Percentiles rank a stretch among this genome's conserved stretches.
Conservation (phyloP, 2,888 invertebrate species). For the Drosophila prolongata region DNA sequence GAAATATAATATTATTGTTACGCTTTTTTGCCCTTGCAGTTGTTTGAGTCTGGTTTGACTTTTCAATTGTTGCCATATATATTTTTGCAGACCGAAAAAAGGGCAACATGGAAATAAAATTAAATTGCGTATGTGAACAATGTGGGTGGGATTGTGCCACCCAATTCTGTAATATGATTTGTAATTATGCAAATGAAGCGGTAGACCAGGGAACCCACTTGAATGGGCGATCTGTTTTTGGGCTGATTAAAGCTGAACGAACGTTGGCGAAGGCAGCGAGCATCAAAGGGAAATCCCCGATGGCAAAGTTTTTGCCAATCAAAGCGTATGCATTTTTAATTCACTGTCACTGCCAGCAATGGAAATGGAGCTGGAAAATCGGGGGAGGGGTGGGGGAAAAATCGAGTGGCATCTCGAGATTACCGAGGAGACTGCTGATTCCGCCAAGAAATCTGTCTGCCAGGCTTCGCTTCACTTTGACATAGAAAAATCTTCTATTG, state of each 20-base stretch:
- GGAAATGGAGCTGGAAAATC: not conserved
- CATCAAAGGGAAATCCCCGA: constrained; percentile 24
- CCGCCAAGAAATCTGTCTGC: constrained; percentile 30
- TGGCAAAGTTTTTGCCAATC: constrained; percentile 51
- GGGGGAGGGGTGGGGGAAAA: not conserved
- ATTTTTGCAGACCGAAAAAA: constrained; percentile 58
- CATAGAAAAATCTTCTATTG: constrained; percentile 71
- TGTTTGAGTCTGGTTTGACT: constrained; percentile 41
- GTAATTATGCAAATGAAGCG: constrained; percentile 70
- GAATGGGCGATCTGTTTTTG: constrained; percentile 12
- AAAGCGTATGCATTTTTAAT: constrained; percentile 67
- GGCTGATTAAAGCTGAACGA: constrained; percentile 32
- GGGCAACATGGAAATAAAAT: constrained; percentile 30
- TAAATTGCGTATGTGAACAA: constrained; percentile 42
- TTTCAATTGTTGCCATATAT: constrained; percentile 68
- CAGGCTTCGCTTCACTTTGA: constrained; percentile 60
- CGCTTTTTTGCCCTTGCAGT: constrained; percentile 27
- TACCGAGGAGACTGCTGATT: constrained; percentile 3
- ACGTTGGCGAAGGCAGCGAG: not conserved
- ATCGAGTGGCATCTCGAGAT: constrained; percentile 16
- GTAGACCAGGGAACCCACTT: constrained; percentile 19
- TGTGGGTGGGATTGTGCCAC: constrained; percentile 22
- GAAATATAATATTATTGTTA: constrained; percentile 44
- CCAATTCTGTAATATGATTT: constrained; percentile 68
- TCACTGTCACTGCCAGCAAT: constrained; percentile 35